phyloP scores from a whole-genome alignment of 2,888 invertebrate genomes.

The Agrotis puta region DNA sequence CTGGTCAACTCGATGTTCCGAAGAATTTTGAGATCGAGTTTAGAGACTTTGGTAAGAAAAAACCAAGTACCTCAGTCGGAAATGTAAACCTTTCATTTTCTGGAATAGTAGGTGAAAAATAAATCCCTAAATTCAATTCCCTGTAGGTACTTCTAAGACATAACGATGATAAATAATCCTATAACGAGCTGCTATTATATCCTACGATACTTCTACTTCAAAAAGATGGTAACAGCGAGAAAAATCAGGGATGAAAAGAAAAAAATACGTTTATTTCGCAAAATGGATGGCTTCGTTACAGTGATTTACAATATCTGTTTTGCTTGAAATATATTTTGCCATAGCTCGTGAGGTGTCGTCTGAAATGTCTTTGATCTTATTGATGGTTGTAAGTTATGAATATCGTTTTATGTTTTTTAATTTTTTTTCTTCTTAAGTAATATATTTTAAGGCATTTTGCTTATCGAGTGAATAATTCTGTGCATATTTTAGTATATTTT shows the following conservation, averaged over 20 bases:
- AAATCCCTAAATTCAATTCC: conserved; percentile 21
- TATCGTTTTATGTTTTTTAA: conserved; percentile 1
- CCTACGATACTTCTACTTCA: conserved; percentile 20
- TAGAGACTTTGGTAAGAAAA: background rate
- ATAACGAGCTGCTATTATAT: conserved; percentile 20
- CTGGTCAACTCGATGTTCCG: background rate
- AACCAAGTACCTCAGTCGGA: background rate
- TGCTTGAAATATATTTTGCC: conserved; percentile 64
- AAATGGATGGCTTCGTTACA: conserved; percentile 76
- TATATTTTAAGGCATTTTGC: no score
- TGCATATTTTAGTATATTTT: no score
- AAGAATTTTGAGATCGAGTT: background rate
- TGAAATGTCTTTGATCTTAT: conserved; percentile 44
- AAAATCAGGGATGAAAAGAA: conserved; percentile 62
- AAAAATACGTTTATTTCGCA: conserved; percentile 66
- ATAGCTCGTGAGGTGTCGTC: conserved; percentile 38
- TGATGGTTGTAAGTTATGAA: conserved; percentile 56
- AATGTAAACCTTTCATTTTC: background rate
- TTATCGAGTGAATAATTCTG: no score
- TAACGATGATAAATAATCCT: conserved; percentile 35
- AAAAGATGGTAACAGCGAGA: conserved; percentile 53
- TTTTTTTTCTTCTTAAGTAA: background rate
- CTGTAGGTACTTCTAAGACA: background rate
- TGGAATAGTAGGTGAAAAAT: conserved; percentile 21
- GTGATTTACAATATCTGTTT: conserved; percentile 76